A percentile compares a stretch with the other conserved stretches of the same genome.
phyloP scores from a whole-genome alignment of 1,140 invertebrate species.

The Drosophila tani region DNA sequence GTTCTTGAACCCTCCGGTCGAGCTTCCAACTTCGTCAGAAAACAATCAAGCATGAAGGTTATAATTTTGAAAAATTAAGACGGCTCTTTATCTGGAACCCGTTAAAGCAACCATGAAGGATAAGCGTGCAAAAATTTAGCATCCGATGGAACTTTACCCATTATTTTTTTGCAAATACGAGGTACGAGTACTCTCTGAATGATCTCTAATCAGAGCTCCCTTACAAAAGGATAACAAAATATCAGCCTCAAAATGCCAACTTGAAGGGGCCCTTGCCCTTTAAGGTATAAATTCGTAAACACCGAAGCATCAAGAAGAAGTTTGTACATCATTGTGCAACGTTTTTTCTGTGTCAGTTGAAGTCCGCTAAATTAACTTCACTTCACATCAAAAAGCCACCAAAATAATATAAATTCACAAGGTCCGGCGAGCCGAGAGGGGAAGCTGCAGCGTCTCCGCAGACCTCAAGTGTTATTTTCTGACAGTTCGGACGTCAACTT shows the following conservation, averaged over 20 bases:
- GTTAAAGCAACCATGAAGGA: constrained; percentile 46
- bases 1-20: constrained; percentile 30
- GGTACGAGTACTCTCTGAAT: not conserved
- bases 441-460: constrained; percentile 56
- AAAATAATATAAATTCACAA: constrained; percentile 56
- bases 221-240: constrained; percentile 12
- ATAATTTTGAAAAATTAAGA: constrained; percentile 46
- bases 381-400: constrained; percentile 73
- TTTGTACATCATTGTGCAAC: constrained; percentile 52
- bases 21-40: constrained; percentile 9
- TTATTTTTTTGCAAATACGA: not conserved
- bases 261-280: constrained; percentile 24
- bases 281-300: not conserved
- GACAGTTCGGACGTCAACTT: constrained; percentile 76
- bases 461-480: constrained; percentile 76
- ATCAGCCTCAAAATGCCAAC: constrained; percentile 6
- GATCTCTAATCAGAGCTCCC: constrained; percentile 8
- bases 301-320: constrained; percentile 22
- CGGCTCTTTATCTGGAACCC: constrained; percentile 39
- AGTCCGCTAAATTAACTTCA: constrained; percentile 76
- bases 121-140: constrained; percentile 37
- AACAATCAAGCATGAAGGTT: constrained; percentile 42
- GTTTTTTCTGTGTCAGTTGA: constrained; percentile 62
- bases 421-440: not conserved
- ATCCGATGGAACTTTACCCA: constrained; percentile 14